These are phyloP conservation scores for Diorhabda elongata DNA, from an alignment of 1,140 invertebrate species.

Conservation along the genomic window DNA sequence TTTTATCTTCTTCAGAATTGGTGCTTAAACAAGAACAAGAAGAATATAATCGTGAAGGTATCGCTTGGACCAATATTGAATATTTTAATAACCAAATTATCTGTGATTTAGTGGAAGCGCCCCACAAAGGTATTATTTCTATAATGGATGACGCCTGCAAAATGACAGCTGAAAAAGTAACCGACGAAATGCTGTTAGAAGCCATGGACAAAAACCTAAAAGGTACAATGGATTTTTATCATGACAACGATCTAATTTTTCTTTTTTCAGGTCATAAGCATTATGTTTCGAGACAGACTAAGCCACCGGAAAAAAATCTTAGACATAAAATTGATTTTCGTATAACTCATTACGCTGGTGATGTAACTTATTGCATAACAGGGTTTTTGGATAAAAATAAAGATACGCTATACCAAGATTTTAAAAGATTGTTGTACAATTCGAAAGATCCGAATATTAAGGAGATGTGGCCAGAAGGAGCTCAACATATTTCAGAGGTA, in stretches of 20 bases:
- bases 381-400: conserved; percentile 96
- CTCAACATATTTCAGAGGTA: conserved; percentile 81
- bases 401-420: conserved; percentile 92
- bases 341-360: conserved; percentile 84
- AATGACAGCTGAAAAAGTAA: conserved; percentile 88
- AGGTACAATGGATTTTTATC: neutral
- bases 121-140: conserved; percentile 79
- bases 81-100: conserved; percentile 94
- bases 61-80: conserved; percentile 84
- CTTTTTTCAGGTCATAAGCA: conserved; percentile 67
- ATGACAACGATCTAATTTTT: neutral
- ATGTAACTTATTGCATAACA: conserved; percentile 85
- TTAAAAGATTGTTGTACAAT: conserved; percentile 85
- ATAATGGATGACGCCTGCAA: conserved; percentile 91
- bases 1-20: conserved; percentile 60
- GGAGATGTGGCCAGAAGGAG: conserved; percentile 94
- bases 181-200: conserved; percentile 86
- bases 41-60: conserved; percentile 89
- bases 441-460: conserved; percentile 72
- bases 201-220: conserved; percentile 89
- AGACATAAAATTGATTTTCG: conserved; percentile 61
- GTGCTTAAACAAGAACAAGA: conserved; percentile 95
- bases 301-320: conserved; percentile 75
- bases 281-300: conserved; percentile 81
- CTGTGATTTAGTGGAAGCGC: conserved; percentile 87